phyloP scores from a whole-genome alignment of 2,797 vertebrate species.

The Enteromius thamalakanensis region DNA sequence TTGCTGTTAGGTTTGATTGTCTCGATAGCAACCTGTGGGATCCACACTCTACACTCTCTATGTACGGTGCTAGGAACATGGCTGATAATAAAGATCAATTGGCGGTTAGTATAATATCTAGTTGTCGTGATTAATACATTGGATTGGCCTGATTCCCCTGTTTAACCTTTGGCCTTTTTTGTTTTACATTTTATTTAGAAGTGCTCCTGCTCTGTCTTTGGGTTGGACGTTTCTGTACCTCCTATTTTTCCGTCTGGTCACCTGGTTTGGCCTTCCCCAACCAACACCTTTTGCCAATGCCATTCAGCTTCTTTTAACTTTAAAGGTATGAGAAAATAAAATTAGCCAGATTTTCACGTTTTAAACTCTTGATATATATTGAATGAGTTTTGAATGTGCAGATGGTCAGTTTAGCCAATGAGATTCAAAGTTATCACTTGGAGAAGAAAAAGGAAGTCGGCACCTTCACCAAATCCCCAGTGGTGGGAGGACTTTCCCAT shows the following conservation, averaged over 20 bases:
- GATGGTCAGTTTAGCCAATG: slow-evolving; percentile 92
- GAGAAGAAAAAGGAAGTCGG: slow-evolving; percentile 85
- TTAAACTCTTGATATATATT: not conserved
- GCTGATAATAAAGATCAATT: slow-evolving; percentile 84
- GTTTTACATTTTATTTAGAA: slow-evolving; percentile 66
- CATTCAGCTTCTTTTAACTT: slow-evolving; percentile 87
- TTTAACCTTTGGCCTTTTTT: not conserved
- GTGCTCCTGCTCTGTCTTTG: slow-evolving; percentile 81
- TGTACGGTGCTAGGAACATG: slow-evolving; percentile 87
- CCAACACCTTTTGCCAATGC: slow-evolving; percentile 90
- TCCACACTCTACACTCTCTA: slow-evolving; percentile 87
- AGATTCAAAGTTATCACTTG: slow-evolving; percentile 81
- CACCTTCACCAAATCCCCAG: slow-evolving; percentile 76
- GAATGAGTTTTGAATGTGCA: slow-evolving; percentile 58
- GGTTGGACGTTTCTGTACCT: slow-evolving; percentile 92
- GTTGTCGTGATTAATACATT: too few relatives aligned
- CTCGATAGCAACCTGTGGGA: slow-evolving; percentile 81
- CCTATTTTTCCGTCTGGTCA: slow-evolving; percentile 85
- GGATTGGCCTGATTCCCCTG: not conserved
- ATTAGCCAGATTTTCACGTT: not conserved
- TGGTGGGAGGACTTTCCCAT: slow-evolving; percentile 73
- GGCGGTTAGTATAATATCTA: slow-evolving; percentile 75
- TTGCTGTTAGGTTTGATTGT: slow-evolving; percentile 82
- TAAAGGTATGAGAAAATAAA: slow-evolving; percentile 78
- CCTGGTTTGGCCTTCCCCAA: slow-evolving; percentile 78